Percentiles rank a stretch among this genome's conserved stretches.
Conservation (phyloP, 2,888 invertebrate genomes). For the Scrobipalpa costella region DNA sequence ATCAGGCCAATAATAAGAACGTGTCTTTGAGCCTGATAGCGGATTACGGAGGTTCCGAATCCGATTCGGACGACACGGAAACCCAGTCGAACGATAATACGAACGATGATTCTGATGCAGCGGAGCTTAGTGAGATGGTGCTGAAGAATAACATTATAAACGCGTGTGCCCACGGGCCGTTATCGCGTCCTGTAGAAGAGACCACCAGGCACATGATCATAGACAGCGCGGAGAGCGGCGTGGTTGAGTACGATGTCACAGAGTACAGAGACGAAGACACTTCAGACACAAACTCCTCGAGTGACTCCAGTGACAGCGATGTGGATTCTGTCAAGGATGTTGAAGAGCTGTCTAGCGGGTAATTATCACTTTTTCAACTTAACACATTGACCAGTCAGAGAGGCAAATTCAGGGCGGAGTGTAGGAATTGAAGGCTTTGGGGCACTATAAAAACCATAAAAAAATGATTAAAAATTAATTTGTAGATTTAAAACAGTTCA, state of each 20-base stretch:
- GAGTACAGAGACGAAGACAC: constrained; percentile 68
- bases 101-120: constrained; percentile 66
- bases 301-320: constrained; percentile 69
- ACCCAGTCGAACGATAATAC: constrained; percentile 54
- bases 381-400: too few relatives aligned
- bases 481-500: too few relatives aligned
- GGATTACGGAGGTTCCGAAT: constrained; percentile 72
- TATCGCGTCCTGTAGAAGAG: constrained; percentile 55
- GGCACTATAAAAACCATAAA: too few relatives aligned
- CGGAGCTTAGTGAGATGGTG: constrained; percentile 74
- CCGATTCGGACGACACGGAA: constrained; percentile 69
- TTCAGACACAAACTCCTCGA: constrained; percentile 59
- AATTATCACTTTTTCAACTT: constrained; percentile 24
- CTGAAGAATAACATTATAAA: constrained; percentile 77
- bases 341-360: constrained; percentile 72
- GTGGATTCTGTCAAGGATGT: constrained; percentile 72
- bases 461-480: too few relatives aligned
- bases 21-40: constrained; percentile 73
- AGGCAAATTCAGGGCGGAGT: too few relatives aligned
- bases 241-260: constrained; percentile 72
- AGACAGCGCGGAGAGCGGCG: constrained; percentile 67
- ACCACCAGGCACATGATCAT: constrained; percentile 72
- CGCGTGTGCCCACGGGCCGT: constrained; percentile 74
- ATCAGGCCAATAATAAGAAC: constrained; percentile 71
- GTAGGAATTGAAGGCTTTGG: too few relatives aligned